Evolutionary conservation across 2,113 vertebrate species (phyloP), one percentile per base, ranked within the genome.

Genomic region (Pomatorhinus ruficollis): DNA sequence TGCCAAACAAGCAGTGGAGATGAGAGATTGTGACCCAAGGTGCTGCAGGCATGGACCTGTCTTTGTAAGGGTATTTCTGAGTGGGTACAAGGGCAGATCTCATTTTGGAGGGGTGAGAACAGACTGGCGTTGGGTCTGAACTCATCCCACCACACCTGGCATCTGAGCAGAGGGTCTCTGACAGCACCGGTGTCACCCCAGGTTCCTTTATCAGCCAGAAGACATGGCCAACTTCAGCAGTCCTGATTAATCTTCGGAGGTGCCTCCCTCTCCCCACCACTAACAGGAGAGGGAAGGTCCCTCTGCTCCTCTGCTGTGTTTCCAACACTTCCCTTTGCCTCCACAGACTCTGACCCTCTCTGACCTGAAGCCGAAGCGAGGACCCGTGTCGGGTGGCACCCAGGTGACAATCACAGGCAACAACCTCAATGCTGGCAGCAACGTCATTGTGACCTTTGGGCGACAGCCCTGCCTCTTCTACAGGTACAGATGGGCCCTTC

Each of bases 401-500:
- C 98, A 99, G 30, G 99, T 99, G 97, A 99, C 99, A 69, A 99
- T 99, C 94, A 99, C 98, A 0, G 99, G 99, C 83, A 99, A 98
- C 97, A 99, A 99, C 97, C 98, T 99, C 72, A 99, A 99, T 0
- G 99, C 99, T 0, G 99, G 99, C 81, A 99, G 99, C 97, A 99
- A 99, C 2, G 99, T 99, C 96, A 98, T 99, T 9, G 98, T 99
- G 93, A 99, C 98, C 96, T 99, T 99, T 27, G 99, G 99, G 78
- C 97, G 98, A 78, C 99, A 99, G 61, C 99, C 98, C 11, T 99
- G 99, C 95, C 98, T 99, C 90, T 99, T 98, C 97, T 98, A 99
- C 97, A 99, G 99, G 99, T 99, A 97, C 65, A 52, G 33, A 39
- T 4, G 9, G 44, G 18, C 42, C 60, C 75, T 92, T 65, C 49